Percentiles rank a stretch among this genome's conserved stretches.
These are phyloP conservation scores for Belonocnema kinseyi DNA, from an alignment of 1,140 invertebrate genomes.

Conservation along the genomic window DNA sequence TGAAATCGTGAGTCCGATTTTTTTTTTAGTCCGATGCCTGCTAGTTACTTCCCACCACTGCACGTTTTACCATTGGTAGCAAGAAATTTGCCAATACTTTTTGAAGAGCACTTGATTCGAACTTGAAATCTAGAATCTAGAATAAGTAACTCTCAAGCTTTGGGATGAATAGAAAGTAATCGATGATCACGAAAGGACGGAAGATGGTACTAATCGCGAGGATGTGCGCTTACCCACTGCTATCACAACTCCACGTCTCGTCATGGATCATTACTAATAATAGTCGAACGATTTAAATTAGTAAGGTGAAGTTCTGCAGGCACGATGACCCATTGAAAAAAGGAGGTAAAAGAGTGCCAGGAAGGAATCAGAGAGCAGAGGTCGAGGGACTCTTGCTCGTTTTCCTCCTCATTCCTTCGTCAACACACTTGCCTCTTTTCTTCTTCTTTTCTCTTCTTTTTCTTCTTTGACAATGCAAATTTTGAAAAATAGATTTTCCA, in stretches of 20 bases:
- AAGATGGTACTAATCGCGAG: constrained; percentile 26
- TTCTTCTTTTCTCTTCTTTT: not conserved
- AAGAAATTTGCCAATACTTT: too few relatives aligned
- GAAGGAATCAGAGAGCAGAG: constrained; percentile 48
- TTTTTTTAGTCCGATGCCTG: too few relatives aligned
- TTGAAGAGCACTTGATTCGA: too few relatives aligned
- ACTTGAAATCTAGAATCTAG: not conserved
- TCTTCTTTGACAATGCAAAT: too few relatives aligned
- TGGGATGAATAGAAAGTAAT: constrained; percentile 4
- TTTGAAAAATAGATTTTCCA: too few relatives aligned
- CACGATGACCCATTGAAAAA: constrained; percentile 44
- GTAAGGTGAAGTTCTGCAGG: constrained; percentile 51
- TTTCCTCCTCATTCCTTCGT: constrained; percentile 2
- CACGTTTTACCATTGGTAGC: too few relatives aligned
- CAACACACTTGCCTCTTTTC: not conserved
- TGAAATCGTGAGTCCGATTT: too few relatives aligned
- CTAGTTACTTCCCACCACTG: too few relatives aligned
- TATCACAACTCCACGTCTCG: constrained; percentile 37
- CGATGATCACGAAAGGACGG: constrained; percentile 11
- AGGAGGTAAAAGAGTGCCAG: constrained; percentile 49
- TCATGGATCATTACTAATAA: constrained; percentile 62
- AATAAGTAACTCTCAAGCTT: not conserved
- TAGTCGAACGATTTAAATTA: constrained; percentile 60
- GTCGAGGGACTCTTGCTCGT: constrained; percentile 34
- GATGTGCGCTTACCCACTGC: constrained; percentile 39